Conservation (phyloP, 2,113 vertebrate species). For the Microcebus griseorufus region DNA sequence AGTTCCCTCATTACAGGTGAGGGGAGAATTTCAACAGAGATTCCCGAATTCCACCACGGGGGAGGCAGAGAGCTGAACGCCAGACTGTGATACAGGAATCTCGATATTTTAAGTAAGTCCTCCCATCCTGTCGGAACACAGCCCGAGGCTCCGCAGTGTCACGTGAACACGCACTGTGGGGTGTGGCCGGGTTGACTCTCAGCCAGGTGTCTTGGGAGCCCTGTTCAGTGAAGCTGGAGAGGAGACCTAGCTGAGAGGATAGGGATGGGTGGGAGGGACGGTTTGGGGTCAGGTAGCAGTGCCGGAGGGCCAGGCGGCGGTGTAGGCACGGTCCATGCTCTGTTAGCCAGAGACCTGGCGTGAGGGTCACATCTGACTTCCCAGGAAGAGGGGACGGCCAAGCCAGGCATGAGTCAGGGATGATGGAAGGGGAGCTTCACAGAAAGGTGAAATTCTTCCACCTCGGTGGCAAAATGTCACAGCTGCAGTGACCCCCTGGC, state of each 20-base stretch:
- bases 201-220: not conserved
- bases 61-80: not conserved
- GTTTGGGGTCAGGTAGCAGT: not conserved
- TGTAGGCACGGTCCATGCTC: not conserved
- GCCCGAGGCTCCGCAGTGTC: not conserved
- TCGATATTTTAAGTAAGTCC: not conserved
- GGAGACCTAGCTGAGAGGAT: not conserved
- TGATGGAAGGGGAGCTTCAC: not conserved
- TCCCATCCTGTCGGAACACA: not conserved
- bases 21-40: not conserved
- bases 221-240: not conserved
- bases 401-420: not conserved
- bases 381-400: not conserved
- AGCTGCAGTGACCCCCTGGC: not conserved
- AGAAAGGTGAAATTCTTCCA: not conserved
- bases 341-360: not conserved
- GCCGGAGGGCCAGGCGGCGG: not conserved
- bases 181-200: not conserved
- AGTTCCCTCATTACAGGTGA: not conserved
- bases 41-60: rapidly evolving
- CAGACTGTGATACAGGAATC: not conserved
- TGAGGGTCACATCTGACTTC: not conserved
- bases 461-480: not conserved
- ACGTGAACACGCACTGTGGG: not conserved
- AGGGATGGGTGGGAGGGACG: not conserved